phyloP scores from a whole-genome alignment of 2,888 invertebrate genomes.

The Eucriotettix oculatus region DNA sequence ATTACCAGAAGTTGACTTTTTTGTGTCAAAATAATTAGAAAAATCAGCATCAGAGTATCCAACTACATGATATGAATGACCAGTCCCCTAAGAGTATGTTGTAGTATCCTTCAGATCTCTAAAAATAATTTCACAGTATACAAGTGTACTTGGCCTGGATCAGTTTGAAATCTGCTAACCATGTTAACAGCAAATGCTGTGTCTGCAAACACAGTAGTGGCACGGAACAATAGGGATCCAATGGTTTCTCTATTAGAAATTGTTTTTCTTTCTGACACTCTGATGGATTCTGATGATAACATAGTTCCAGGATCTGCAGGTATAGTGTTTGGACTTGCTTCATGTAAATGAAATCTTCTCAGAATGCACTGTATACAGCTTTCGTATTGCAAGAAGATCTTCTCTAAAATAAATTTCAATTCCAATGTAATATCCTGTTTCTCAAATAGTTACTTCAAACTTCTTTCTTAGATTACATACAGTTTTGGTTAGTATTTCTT shows the following conservation, averaged over 20 bases:
- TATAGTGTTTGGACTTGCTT: neutral
- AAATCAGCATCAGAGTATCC: no score
- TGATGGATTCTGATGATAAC: neutral
- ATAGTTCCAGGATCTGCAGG: neutral
- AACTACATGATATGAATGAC: no score
- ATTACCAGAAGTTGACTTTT: neutral
- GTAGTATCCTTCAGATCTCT: neutral
- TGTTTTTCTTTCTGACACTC: neutral
- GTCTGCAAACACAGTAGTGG: neutral
- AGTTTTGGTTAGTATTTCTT: no score
- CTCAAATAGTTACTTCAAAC: no score
- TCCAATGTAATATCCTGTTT: no score
- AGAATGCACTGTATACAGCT: neutral
- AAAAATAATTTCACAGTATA: neutral
- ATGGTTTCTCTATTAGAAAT: neutral
- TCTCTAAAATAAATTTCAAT: no score
- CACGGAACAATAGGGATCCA: neutral
- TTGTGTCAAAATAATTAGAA: neutral
- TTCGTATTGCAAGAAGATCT: neutral
- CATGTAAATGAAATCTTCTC: neutral
- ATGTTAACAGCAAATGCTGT: neutral
- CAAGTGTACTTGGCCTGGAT: neutral
- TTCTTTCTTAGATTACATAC: no score
- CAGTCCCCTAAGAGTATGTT: no score
- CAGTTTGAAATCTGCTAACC: neutral